Evolutionary conservation across 2,797 vertebrate species (phyloP).

Genomic region (Darevskia nairensis): DNA sequence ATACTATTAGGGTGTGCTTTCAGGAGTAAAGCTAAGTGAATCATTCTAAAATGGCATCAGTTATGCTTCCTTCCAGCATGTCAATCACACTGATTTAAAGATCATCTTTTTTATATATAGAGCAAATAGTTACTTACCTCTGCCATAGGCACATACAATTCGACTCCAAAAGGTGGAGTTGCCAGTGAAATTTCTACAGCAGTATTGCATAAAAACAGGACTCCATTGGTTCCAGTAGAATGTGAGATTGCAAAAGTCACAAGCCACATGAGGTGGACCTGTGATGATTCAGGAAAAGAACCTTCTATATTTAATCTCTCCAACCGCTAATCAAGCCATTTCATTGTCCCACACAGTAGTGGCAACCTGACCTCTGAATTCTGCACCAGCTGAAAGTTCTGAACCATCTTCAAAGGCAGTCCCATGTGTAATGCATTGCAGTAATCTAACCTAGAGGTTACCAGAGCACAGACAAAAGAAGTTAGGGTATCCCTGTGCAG

Average conservation of each 20-base stretch:
- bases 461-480: too few species aligned
- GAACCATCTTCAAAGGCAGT: too few species aligned
- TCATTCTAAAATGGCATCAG: constrained; percentile 51
- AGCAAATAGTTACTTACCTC: constrained; percentile 11
- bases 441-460: too few species aligned
- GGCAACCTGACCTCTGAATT: too few species aligned
- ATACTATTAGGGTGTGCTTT: constrained; percentile 45
- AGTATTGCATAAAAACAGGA: background rate
- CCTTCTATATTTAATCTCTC: background rate
- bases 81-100: constrained; percentile 47
- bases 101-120: background rate
- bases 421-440: too few species aligned
- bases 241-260: background rate
- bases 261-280: background rate
- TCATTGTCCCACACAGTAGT: background rate
- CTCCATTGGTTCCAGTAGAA: background rate
- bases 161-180: constrained; percentile 14
- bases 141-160: constrained; percentile 53
- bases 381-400: too few species aligned
- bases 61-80: constrained; percentile 43
- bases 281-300: background rate
- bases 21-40: constrained; percentile 52
- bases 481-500: too few species aligned
- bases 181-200: constrained; percentile 44
- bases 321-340: background rate